These are phyloP conservation scores for Rousettus leschenaultii DNA, from an alignment of 2,113 vertebrate genomes.

Conservation along the genomic window DNA sequence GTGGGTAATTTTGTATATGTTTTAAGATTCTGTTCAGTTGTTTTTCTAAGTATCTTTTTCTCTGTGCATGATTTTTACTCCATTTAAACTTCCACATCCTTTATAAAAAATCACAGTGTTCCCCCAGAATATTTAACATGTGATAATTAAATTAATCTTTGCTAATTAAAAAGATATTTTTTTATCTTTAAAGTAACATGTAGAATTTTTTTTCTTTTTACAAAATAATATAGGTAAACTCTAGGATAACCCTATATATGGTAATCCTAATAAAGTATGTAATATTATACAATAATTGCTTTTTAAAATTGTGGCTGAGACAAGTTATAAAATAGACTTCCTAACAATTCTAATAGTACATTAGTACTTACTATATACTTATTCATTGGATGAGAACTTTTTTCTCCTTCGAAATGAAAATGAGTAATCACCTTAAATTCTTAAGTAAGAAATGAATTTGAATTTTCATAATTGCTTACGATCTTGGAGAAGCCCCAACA, in stretches of 20 bases:
- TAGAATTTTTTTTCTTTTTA: neutral
- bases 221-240: neutral
- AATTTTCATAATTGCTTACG: conserved; percentile 30
- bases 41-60: neutral
- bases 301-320: neutral
- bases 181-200: neutral
- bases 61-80: neutral
- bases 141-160: neutral
- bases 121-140: neutral
- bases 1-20: neutral
- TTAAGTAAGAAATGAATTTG: neutral
- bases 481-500: neutral
- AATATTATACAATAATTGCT: neutral
- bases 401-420: conserved; percentile 1
- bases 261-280: neutral
- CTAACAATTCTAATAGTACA: neutral
- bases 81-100: neutral
- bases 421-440: neutral
- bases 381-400: neutral
- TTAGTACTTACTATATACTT: neutral
- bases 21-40: neutral
- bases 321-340: neutral
- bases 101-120: neutral
- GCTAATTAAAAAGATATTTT: neutral
- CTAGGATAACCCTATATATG: neutral